Conservation (phyloP, 2,888 invertebrate genomes). For the Clanis bilineata region DNA sequence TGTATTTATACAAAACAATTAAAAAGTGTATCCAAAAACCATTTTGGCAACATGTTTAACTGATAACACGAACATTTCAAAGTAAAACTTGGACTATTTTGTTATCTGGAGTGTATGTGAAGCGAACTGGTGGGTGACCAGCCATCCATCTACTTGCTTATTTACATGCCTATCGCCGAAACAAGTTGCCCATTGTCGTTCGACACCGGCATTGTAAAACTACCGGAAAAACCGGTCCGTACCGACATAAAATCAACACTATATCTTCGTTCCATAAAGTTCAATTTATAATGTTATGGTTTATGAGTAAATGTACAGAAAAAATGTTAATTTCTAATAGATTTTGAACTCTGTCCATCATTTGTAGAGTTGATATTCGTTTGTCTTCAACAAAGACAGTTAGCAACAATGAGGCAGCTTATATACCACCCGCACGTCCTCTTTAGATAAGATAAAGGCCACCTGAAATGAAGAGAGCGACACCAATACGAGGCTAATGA, state of each 20-base stretch:
- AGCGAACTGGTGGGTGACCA: conserved; percentile 71
- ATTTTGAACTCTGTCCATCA: conserved; percentile 23
- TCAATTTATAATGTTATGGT: conserved; percentile 25
- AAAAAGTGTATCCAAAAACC: not conserved
- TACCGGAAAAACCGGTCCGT: conserved; percentile 62
- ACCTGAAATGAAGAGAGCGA: conserved; percentile 69
- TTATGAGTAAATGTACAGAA: conserved; percentile 51
- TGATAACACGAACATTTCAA: conserved; percentile 25
- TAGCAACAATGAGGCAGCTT: conserved; percentile 65
- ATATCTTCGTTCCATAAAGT: conserved; percentile 15
- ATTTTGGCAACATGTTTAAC: conserved; percentile 20
- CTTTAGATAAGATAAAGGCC: conserved; percentile 81
- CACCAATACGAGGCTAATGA: conserved; percentile 74
- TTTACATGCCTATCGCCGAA: conserved; percentile 76
- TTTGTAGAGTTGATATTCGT: conserved; percentile 35
- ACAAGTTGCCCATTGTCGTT: conserved; percentile 76
- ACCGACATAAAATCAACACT: conserved; percentile 41
- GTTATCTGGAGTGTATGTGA: conserved; percentile 45
- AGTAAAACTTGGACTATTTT: conserved; percentile 35
- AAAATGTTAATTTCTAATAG: conserved; percentile 27
- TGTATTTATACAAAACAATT: not conserved
- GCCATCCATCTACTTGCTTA: conserved; percentile 69
- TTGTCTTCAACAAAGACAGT: conserved; percentile 33
- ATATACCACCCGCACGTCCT: conserved; percentile 79
- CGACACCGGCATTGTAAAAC: conserved; percentile 59